A percentile compares a stretch with the other conserved stretches of the same genome.
phyloP scores from a whole-genome alignment of 2,888 invertebrate species.

The Agriopis leucophaearia region DNA sequence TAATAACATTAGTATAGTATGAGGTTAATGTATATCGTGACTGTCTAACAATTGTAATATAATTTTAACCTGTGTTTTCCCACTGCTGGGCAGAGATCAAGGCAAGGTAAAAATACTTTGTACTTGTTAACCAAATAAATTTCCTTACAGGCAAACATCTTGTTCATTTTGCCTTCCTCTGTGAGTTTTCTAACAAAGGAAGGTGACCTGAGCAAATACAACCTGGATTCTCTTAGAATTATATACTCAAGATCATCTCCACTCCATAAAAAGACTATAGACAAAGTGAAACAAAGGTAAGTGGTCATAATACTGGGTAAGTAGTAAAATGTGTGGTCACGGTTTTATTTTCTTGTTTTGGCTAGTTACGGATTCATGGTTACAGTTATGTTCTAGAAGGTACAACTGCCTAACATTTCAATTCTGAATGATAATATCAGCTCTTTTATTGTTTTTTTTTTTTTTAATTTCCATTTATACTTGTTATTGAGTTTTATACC shows the following conservation, averaged over 20 bases:
- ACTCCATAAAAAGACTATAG: constrained; percentile 68
- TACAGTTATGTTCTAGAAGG: constrained; percentile 1
- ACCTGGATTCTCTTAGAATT: constrained; percentile 66
- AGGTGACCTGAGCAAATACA: constrained; percentile 53
- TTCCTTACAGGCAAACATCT: constrained; percentile 65
- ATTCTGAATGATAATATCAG: not conserved
- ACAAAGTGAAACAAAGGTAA: constrained; percentile 67
- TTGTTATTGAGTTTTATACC: too few relatives aligned
- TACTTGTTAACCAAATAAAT: constrained; percentile 5
- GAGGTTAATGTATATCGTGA: too few relatives aligned
- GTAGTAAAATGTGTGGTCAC: constrained; percentile 36
- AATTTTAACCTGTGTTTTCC: not conserved
- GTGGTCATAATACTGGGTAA: constrained; percentile 36
- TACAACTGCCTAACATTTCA: not conserved
- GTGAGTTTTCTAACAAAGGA: constrained; percentile 63
- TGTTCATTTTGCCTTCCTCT: constrained; percentile 63
- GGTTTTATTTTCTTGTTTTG: constrained; percentile 41
- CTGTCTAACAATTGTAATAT: not conserved
- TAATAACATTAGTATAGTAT: too few relatives aligned
- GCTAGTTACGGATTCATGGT: constrained; percentile 37
- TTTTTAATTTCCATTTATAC: too few relatives aligned
- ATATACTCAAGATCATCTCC: constrained; percentile 70
- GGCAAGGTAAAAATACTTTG: constrained; percentile 14
- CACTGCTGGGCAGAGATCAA: too few relatives aligned
- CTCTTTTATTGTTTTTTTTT: too few relatives aligned